A percentile compares a stretch with the other conserved stretches of the same genome.
Evolutionary conservation across 2,797 vertebrate genomes (phyloP).

Genomic region (Sitta carolinensis): DNA sequence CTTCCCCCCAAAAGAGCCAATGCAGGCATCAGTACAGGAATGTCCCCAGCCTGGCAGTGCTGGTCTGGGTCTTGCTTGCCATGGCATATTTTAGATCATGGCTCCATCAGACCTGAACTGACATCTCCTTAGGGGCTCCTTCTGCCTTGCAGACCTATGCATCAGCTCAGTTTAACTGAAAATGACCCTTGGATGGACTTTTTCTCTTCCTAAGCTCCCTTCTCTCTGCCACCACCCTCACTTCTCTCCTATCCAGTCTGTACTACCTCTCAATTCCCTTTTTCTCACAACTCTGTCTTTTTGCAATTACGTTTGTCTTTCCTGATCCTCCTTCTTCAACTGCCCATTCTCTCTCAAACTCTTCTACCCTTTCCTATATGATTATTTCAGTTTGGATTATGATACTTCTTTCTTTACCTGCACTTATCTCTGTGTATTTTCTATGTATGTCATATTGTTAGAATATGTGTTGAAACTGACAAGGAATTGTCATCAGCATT

Average conservation of each 20-base stretch:
- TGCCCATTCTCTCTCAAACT: neutral
- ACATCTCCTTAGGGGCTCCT: neutral
- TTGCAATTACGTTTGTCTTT: neutral
- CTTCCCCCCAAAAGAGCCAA: neutral
- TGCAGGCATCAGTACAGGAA: neutral
- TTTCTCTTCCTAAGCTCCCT: neutral
- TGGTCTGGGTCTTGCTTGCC: neutral
- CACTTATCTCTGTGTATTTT: neutral
- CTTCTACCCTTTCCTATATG: neutral
- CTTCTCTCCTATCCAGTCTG: neutral
- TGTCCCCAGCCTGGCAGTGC: neutral
- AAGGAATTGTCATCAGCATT: constrained; percentile 17
- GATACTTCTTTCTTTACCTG: neutral
- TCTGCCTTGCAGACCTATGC: neutral
- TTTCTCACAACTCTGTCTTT: neutral
- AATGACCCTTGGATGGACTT: neutral
- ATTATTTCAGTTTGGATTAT: neutral
- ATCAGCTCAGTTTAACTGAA: neutral
- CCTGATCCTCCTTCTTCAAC: neutral
- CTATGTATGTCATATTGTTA: neutral
- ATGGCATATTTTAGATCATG: rapidly evolving
- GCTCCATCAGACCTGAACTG: neutral
- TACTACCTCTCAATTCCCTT: neutral
- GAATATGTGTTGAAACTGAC: neutral
- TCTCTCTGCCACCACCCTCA: neutral